These are phyloP conservation scores for Heptranchias perlo DNA, from an alignment of 2,113 vertebrate genomes.

Conservation along the genomic window DNA sequence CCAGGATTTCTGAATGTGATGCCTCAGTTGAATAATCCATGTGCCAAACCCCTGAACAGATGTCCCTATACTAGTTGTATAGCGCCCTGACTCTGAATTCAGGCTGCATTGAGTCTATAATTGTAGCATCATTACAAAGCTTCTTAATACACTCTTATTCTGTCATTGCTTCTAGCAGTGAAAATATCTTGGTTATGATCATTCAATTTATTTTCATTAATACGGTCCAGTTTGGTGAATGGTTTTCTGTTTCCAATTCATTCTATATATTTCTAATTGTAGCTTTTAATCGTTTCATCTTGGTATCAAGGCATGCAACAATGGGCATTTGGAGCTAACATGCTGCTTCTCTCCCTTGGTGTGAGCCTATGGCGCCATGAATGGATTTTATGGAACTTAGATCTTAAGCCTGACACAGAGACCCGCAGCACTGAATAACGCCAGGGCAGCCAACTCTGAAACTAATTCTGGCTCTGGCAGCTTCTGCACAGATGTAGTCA, in stretches of 20 bases:
- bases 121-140: not conserved
- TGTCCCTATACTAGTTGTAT: not conserved
- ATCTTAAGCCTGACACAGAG: not conserved
- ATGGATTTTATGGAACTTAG: not conserved
- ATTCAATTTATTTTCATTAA: not conserved
- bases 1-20: not conserved
- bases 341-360: not conserved
- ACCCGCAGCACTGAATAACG: not conserved
- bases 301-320: not conserved
- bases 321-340: no score
- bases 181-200: not conserved
- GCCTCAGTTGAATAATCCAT: not conserved
- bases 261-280: not conserved
- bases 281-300: not conserved
- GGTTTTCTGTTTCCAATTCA: not conserved
- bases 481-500: not conserved
- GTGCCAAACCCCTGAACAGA: not conserved
- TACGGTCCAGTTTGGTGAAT: not conserved
- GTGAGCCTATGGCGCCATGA: not conserved
- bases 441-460: not conserved
- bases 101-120: not conserved
- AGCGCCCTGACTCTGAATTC: not conserved
- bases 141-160: not conserved
- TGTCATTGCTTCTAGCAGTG: not conserved
- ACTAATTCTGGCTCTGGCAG: not conserved